These are phyloP conservation scores for Nothoprocta perdicaria DNA, from an alignment of 2,113 vertebrate species.

Conservation along the genomic window DNA sequence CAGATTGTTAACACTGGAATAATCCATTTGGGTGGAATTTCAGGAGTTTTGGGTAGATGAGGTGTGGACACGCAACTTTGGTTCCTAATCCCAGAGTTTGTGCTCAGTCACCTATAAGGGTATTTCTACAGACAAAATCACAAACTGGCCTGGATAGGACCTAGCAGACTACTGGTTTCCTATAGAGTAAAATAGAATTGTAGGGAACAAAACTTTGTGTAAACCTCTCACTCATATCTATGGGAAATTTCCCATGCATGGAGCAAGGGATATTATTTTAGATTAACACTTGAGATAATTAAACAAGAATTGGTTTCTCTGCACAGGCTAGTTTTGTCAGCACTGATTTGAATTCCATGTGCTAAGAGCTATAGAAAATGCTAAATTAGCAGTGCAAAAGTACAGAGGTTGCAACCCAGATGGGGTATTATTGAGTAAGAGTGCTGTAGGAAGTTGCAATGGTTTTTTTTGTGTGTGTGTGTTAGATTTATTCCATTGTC, in stretches of 20 bases:
- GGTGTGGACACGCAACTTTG: not conserved
- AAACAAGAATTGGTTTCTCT: not conserved
- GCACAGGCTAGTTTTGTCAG: not conserved
- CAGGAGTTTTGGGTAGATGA: not conserved
- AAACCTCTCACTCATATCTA: not conserved
- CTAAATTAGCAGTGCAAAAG: not conserved
- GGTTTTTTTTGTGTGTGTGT: too few relatives aligned
- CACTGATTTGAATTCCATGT: not conserved
- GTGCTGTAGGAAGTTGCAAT: not conserved
- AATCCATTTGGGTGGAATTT: not conserved
- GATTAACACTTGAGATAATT: not conserved
- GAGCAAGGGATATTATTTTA: not conserved
- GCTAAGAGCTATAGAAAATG: not conserved
- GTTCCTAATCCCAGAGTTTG: not conserved
- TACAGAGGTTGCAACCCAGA: not conserved
- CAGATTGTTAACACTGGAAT: not conserved
- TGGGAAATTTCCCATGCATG: not conserved
- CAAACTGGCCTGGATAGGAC: not conserved
- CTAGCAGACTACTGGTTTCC: not conserved
- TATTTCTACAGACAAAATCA: not conserved
- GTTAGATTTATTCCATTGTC: conserved; percentile 33
- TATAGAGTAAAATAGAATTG: not conserved
- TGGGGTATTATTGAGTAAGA: not conserved
- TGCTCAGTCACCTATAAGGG: not conserved
- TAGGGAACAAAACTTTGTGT: not conserved